Base-by-base conservation (phyloP, 1,140 invertebrate species). In the Ridgeia piscesae region DNA sequence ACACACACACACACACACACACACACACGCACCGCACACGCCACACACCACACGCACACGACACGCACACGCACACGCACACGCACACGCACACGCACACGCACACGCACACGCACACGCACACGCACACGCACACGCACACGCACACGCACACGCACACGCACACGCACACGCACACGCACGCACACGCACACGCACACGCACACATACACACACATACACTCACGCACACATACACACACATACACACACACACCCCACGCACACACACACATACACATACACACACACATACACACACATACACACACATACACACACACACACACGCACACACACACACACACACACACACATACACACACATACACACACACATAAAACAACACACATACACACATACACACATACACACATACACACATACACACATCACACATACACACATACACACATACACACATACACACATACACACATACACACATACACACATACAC, bases 241-340 rank as follows among this genome's bases (percentile, higher is more conserved):
- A n/a, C n/a, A n/a, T n/a, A n/a, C n/a, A n/a, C n/a, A n/a, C n/a
- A n/a, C n/a, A n/a, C n/a, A n/a, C n/a, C n/a, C n/a, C n/a, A n/a
- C n/a, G n/a, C n/a, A n/a, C 8, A 89, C 77, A 92, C 89, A 89
- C 88, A 93, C 48, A 92, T 35, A 89, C 91, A 92, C 88, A 93
- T 92, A 92, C 91, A 93, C 91, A 91, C 90, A 93, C 35, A 92
- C 90, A 92, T n/a, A 88, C 89, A 89, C 50, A 93, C 50, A 92
- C 42, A 93, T 50, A 92, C 89, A 93, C 88, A 93, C 48, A 93
- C 89, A 93, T 50, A 93, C 88, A 93, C 34, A 91, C 42, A 92
- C 48, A 50, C 48, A 92, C 89, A 93, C 91, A 93, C 92, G 93
- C 92, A 93, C 89, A 94, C 92, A 94, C 92, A 93, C 92, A 93